A percentile compares a stretch with the other conserved stretches of the same genome.
These are phyloP conservation scores for Drosophila nr. perissopoda DNA, from an alignment of 2,888 invertebrate genomes.

Conservation along the genomic window DNA sequence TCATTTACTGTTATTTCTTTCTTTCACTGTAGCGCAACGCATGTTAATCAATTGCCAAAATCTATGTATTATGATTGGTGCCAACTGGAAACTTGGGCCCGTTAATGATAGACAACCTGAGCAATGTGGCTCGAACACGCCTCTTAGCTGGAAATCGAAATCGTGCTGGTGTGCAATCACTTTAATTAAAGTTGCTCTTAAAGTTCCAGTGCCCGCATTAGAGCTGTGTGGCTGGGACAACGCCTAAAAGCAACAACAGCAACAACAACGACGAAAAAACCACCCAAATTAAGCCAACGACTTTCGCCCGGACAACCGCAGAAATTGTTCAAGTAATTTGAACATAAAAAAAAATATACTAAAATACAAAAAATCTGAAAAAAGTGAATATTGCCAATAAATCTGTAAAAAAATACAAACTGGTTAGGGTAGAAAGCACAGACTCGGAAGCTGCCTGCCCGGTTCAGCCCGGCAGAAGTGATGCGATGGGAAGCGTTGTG, in stretches of 20 bases:
- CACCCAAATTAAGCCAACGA: slow-evolving; percentile 61
- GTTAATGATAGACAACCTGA: slow-evolving; percentile 52
- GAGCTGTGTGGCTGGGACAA: slow-evolving; percentile 58
- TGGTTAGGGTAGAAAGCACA: slow-evolving; percentile 74
- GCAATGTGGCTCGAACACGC: slow-evolving; percentile 42
- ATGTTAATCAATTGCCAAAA: slow-evolving; percentile 23
- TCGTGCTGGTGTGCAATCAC: slow-evolving; percentile 68
- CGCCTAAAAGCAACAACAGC: slow-evolving; percentile 53
- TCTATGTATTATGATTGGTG: slow-evolving; percentile 30
- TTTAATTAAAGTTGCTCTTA: slow-evolving; percentile 71
- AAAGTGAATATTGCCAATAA: slow-evolving; percentile 74
- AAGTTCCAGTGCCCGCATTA: slow-evolving; percentile 51
- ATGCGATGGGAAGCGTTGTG: slow-evolving; percentile 25
- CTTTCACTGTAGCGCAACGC: slow-evolving; percentile 4
- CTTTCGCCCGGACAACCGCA: slow-evolving; percentile 67
- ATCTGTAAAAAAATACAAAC: slow-evolving; percentile 61
- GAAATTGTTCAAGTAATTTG: slow-evolving; percentile 67
- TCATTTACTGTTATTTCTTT: background rate
- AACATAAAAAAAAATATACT: slow-evolving; percentile 28
- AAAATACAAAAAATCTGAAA: slow-evolving; percentile 43
- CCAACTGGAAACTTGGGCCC: slow-evolving; percentile 11
- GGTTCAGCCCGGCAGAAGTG: slow-evolving; percentile 20
- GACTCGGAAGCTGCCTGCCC: slow-evolving; percentile 50
- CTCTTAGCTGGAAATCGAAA: slow-evolving; percentile 64
- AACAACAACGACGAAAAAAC: slow-evolving; percentile 17